Evolutionary conservation across 2,888 invertebrate genomes (phyloP).

Genomic region (Shargacucullia verbasci): DNA sequence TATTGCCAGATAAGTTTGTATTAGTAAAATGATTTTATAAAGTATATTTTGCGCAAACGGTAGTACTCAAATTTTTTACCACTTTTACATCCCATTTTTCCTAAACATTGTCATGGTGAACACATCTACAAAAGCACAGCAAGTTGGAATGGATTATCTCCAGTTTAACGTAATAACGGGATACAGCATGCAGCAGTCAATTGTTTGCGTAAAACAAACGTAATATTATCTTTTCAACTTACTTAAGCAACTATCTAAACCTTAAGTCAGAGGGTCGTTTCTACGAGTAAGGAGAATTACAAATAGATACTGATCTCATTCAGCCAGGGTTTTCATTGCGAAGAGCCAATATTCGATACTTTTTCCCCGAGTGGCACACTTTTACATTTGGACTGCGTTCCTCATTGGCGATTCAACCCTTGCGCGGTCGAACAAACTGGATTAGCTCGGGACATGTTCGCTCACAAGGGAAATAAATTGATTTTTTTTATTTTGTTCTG

Average conservation of each 20-base stretch:
- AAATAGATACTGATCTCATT: constrained; percentile 75
- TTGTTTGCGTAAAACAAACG: constrained; percentile 6
- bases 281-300: constrained; percentile 69
- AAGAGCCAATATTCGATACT: constrained; percentile 81
- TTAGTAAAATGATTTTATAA: no score
- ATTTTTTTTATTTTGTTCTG: constrained; percentile 82
- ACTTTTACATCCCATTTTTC: background rate
- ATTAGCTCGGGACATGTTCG: constrained; percentile 86
- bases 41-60: no score
- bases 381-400: constrained; percentile 83
- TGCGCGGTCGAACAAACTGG: constrained; percentile 87
- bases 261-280: constrained; percentile 55
- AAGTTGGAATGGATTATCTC: background rate
- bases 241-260: constrained; percentile 50
- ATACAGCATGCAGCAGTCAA: constrained; percentile 5
- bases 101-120: background rate
- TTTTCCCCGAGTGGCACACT: constrained; percentile 78
- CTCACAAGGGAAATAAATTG: constrained; percentile 87
- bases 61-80: no score
- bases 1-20: no score
- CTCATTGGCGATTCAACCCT: constrained; percentile 88
- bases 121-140: background rate
- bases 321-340: constrained; percentile 75
- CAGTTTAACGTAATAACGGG: constrained; percentile 2
- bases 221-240: constrained; percentile 29